Percentiles rank a stretch among this genome's conserved stretches.
phyloP scores from a whole-genome alignment of 1,140 invertebrate genomes.

The Drosophila trapezifrons region DNA sequence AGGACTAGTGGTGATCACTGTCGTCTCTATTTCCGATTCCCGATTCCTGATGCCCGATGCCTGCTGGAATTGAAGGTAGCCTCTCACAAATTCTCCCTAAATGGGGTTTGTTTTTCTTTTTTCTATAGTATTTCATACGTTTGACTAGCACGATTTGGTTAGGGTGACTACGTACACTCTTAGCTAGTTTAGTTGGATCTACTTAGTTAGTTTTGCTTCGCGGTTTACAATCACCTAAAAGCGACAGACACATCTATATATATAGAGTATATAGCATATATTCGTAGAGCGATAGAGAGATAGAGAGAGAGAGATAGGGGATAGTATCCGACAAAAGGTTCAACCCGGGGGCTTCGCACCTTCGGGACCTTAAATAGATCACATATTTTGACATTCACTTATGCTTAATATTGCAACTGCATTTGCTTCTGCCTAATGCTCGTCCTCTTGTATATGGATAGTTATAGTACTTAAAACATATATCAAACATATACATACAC shows the following conservation, averaged over 20 bases:
- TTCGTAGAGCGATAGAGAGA: conserved; percentile 21
- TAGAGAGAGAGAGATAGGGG: conserved; percentile 44
- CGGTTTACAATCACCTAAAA: conserved; percentile 50
- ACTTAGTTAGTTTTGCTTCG: conserved; percentile 35
- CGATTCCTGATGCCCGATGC: conserved; percentile 35
- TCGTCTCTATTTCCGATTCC: conserved; percentile 30
- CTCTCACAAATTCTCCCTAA: conserved; percentile 41
- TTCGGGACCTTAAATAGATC: conserved; percentile 81
- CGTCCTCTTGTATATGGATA: conserved; percentile 34
- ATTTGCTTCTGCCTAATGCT: conserved; percentile 50
- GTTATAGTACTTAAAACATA: conserved; percentile 48
- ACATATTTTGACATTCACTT: conserved; percentile 83
- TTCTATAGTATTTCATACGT: conserved; percentile 56
- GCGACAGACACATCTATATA: conserved; percentile 28
- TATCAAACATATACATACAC: conserved; percentile 37
- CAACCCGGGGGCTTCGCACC: conserved; percentile 53
- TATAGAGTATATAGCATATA: conserved; percentile 5
- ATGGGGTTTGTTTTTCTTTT: conserved; percentile 10
- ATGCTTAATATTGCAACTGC: conserved; percentile 77
- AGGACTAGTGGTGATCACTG: conserved; percentile 62
- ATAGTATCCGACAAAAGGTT: conserved; percentile 69
- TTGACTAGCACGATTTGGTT: conserved; percentile 73
- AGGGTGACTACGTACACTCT: conserved; percentile 37
- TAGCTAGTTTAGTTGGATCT: conserved; percentile 38
- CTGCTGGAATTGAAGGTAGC: conserved; percentile 47